These are phyloP conservation scores for Tachypleus tridentatus DNA, from an alignment of 1,140 invertebrate genomes.

Conservation along the genomic window DNA sequence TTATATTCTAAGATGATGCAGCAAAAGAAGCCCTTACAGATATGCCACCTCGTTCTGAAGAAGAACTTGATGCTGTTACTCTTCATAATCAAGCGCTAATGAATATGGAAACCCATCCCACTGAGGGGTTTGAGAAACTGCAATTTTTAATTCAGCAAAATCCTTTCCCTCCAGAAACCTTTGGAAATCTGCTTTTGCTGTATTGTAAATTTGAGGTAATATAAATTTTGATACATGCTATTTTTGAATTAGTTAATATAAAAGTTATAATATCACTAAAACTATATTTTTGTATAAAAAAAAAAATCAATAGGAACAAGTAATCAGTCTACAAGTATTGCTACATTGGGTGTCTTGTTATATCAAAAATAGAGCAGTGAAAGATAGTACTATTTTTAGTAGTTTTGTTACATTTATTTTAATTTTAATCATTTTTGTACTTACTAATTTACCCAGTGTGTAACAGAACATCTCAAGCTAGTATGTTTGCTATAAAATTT, in stretches of 20 bases:
- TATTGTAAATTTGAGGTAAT: conserved; percentile 86
- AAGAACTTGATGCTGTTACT: conserved; percentile 95
- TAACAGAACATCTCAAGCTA: background rate
- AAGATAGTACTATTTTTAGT: conserved; percentile 4
- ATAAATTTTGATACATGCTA: too few relatives aligned
- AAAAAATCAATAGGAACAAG: too few relatives aligned
- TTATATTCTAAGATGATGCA: conserved; percentile 51
- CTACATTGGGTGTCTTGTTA: too few relatives aligned
- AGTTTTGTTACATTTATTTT: background rate
- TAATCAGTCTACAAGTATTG: too few relatives aligned
- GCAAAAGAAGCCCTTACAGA: conserved; percentile 90
- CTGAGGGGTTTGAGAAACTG: conserved; percentile 90
- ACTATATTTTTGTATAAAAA: too few relatives aligned
- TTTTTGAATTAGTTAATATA: too few relatives aligned
- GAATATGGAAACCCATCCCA: conserved; percentile 79
- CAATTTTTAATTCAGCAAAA: conserved; percentile 94
- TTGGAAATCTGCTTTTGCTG: conserved; percentile 85
- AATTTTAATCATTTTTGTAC: background rate
- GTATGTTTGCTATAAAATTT: too few relatives aligned
- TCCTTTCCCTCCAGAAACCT: conserved; percentile 89
- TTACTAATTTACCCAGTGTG: background rate
- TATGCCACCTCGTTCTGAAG: conserved; percentile 90
- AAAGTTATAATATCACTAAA: too few relatives aligned
- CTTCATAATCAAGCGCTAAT: conserved; percentile 96
- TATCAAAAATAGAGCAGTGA: too few relatives aligned